Conservation (phyloP, 2,113 vertebrate species). For the Nothobranchius furzeri region DNA sequence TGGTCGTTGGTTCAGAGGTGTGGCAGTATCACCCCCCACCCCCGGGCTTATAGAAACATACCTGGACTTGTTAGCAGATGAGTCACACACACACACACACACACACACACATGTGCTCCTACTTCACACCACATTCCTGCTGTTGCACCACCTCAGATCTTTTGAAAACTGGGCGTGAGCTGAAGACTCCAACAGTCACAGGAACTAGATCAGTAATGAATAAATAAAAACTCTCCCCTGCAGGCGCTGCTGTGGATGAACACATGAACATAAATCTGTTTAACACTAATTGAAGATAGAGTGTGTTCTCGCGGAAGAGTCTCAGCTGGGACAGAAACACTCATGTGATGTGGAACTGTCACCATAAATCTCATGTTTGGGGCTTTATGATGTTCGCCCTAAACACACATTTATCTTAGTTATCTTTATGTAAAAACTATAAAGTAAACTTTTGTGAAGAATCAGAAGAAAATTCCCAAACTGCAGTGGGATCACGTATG, state of each 20-base stretch:
- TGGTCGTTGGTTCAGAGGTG: conserved; percentile 6
- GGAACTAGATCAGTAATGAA: too few species aligned
- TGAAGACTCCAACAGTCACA: too few species aligned
- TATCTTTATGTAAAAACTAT: too few species aligned
- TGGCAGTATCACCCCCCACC: not conserved
- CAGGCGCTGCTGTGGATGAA: too few species aligned
- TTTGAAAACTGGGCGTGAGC: conserved; percentile 10
- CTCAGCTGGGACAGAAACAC: too few species aligned
- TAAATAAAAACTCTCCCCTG: too few species aligned
- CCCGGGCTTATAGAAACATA: not conserved
- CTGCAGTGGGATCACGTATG: too few species aligned
- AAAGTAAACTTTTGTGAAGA: too few species aligned
- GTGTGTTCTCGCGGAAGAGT: too few species aligned
- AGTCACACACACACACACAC: not conserved
- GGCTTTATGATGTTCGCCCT: not conserved
- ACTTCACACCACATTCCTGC: conserved; percentile 14
- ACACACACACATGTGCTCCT: not conserved
- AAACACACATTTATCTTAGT: not conserved
- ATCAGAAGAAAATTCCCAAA: too few species aligned
- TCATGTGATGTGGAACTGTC: not conserved
- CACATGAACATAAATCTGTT: too few species aligned
- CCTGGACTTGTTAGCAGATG: not conserved
- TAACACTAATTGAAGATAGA: too few species aligned
- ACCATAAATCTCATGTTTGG: not conserved
- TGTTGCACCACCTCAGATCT: not conserved